Evolutionary conservation across 2,113 vertebrate genomes (phyloP), one percentile per base, ranked within the genome.

Genomic region (Lagopus muta): DNA sequence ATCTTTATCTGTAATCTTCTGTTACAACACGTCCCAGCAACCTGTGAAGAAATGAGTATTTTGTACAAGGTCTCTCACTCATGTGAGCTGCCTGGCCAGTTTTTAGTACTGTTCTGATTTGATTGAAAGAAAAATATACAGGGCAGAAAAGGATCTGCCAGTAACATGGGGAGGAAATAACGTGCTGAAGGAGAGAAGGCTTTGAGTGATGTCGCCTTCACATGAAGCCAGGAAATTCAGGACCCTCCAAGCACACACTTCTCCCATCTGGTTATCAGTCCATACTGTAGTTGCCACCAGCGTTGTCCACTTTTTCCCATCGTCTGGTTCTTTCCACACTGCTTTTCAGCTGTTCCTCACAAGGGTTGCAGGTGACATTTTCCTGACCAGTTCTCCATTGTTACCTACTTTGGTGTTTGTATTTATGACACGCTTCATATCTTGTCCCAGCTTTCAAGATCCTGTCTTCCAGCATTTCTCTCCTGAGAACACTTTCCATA

Each of bases 111-210:
- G 91, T 43, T 92, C 83, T 93, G 91, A 96, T 81, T 76, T 72
- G 65, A 58, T 54, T 71, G 58, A 92, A 97, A 96, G 92, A 93
- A 96, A 96, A 95, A 95, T 88, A 95, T 25, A 93, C 88, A 72
- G 21, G 69, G 85, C 71, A 90, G 81, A 78, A 92, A 88, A 74
- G 36, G 76, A 80, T 79, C 77, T 5, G 0, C 89, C 89, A 71
- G 58, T 82, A 60, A 86, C 91, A 81, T 1, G 0, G 38, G 52
- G 65, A 96, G 86, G 82, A 97, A 94, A 92, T 81, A 76, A 47
- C 76, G 71, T 85, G 52, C 57, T 78, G 82, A 57, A 91, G 43
- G 60, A 95, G 55, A 82, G 69, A 71, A 91, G 85, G 64, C 11
- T 89, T 57, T 91, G 91, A 91, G 47, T 83, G 95, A 94, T 88